Evolutionary conservation across 2,888 invertebrate genomes (phyloP), one percentile per base, ranked within the genome.

Genomic region (Odontothrips loti): DNA sequence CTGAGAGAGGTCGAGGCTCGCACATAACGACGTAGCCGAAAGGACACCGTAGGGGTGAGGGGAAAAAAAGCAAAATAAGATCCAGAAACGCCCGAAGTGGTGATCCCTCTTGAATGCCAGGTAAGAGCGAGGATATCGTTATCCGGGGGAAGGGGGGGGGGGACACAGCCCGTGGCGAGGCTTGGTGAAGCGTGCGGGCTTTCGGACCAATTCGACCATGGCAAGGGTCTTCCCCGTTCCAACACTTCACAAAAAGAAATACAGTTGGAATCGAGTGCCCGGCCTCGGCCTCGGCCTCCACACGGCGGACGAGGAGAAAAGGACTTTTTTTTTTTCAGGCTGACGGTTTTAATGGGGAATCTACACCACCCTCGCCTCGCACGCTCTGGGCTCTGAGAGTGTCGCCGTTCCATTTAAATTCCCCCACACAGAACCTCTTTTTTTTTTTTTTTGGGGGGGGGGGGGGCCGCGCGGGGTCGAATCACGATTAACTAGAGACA

Each of bases 51-150:
- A 23, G 9, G 68, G 4, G 68, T 23, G 68, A 68, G 68, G 6
- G 23, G 68, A 23, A 11, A 68, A 23, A 68, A 68, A 68, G 9
- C 68, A 68, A 68, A 68, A 58, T 58, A 58, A 58, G 58, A 58
- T 58, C 58, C 58, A 58, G 58, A 58, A 58, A 23, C 68, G 68
- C 68, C 68, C 68, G 23, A 11, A 68, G 68, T 68, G 68, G 3
- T 23, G 68, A 68, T 68, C 68, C 68, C 68, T 23, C 68, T 68
- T 68, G 68, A 68, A 68, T 68, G 68, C 68, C 68, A 68, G 68
- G 68, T 68, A 68, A n/a, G 68, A 68, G 68, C n/a, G 68, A 8
- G 68, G 68, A 68, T 68, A 68, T 68, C 68, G 68, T 68, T 68
- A 68, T 23, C 23, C 68, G 9, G 23, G 68, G 8, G 68, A 23